Base-by-base conservation (phyloP, 2,113 vertebrate genomes). In the Chloebia gouldiae region DNA sequence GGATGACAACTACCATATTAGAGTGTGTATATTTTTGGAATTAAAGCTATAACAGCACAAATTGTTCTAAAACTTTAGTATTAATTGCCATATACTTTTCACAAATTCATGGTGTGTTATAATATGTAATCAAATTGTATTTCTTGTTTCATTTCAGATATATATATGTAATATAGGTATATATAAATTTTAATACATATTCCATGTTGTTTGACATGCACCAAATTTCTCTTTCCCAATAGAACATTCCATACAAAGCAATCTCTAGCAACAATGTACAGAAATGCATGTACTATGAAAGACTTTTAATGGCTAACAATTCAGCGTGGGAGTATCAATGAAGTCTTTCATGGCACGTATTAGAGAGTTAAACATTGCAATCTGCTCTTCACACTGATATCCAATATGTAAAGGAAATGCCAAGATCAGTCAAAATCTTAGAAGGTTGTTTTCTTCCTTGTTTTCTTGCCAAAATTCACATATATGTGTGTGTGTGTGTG, bases 341-440 rank as follows among this genome's bases (percentile, higher is more conserved):
- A 95, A 97, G 96, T 96, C 44, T 94, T 97, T 96, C 83, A 96
- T 77, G 88, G 87, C 64, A 84, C 93, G 83, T 96, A 97, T 96
- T 96, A 96, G 72, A 95, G 60, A 96, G 82, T 94, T 96, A 97
- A 97, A 94, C 78, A 97, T 90, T 81, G 87, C 80, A 97, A 94
- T 97, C 95, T 96, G 57, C 31, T 92, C 65, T 94, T 96, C 86
- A 90, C 61, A 81, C 28, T 60, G 71, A 92, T 96, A 96, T 91
- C 56, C 53, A 96, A 65, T 81, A 94, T 88, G 30, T 75, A 95
- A 95, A 91, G 33, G 65, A 92, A 94, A 95, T 68, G 15, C 9
- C 35, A 93, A 81, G 59, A 97, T 96, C 90, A 91, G 64, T 96
- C 71, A 93, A 60, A 96, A 97, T 88, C 84, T 96, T 63, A 78